Base-by-base conservation (phyloP, 1,140 invertebrate genomes). In the Pentalonia nigronervosa region DNA sequence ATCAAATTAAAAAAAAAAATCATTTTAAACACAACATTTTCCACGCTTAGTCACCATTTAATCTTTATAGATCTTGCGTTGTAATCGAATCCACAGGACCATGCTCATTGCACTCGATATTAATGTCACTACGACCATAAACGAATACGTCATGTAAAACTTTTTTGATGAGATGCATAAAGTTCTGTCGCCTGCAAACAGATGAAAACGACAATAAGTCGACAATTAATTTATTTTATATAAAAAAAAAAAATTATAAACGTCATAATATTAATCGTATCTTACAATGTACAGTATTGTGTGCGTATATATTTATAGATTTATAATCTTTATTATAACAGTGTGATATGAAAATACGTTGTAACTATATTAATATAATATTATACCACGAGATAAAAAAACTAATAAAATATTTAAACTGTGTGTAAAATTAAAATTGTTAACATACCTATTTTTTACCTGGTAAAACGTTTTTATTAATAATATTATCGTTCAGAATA, bases 61-160 rank as follows among this genome's bases (percentile, higher is more conserved):
- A 11, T 56, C 48, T 56, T 93, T 93, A n/a, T 53, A 93, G n/a
- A 47, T 50, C 8, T 93, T 93, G 6, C 91, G 67, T 45, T 93
- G 91, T 45, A 93, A n/a, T 50, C 81, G 81, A 30, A 93, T 93
- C 91, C 91, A 93, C n/a, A 93, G 17, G 7, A 53, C 23, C 81
- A 93, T 50, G 20, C 91, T 93, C 48, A 93, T 93, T 20, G 91
- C 91, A n/a, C 91, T 93, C 34, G 91, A 93, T 86, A 93, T 84
- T 45, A 93, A 86, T 25, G 91, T 93, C 34, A 84, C 81, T 25
- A 81, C 76, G 34, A 93, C 81, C 91, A 93, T 93, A 41, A 93
- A 93, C 34, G 91, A 93, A 56, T 93, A 93, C 14, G 91, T 93
- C 45, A 93, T 30, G 7, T 93, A 93, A 45, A 93, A 93, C 48